Evolutionary conservation across 53 echinoderm and acorn worm species (phyloP).

Genomic region (Henricia sp.): DNA sequence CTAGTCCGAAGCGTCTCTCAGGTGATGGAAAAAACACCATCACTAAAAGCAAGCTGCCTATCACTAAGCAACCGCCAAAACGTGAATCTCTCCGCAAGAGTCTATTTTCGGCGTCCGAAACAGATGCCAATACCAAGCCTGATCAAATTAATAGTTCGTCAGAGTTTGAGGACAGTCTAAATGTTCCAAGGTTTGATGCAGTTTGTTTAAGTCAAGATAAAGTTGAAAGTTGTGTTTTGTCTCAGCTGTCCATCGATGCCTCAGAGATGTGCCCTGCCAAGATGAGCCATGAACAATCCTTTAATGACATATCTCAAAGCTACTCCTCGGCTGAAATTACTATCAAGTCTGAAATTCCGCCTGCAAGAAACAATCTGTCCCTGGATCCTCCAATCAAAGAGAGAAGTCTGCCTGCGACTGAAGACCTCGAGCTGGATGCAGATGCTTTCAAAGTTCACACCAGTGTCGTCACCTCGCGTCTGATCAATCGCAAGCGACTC

Average conservation of each 20-base stretch:
- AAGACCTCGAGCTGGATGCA: conserved; percentile 1
- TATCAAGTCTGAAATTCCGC: conserved; percentile 2
- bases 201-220: background rate
- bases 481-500: conserved; percentile 33
- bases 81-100: conserved; percentile 21
- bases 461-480: conserved; percentile 45
- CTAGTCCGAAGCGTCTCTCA: conserved; percentile 39
- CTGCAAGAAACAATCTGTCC: background rate
- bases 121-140: background rate
- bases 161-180: conserved; percentile 53
- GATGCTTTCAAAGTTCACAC: conserved; percentile 61
- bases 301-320: too few relatives aligned
- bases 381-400: background rate
- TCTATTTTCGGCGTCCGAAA: conserved; percentile 5
- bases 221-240: background rate
- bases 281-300: background rate
- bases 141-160: background rate
- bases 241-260: background rate
- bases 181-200: background rate
- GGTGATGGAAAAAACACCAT: conserved; percentile 49
- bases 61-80: conserved; percentile 1
- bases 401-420: background rate
- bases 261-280: background rate
- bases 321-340: background rate
- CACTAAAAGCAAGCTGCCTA: conserved; percentile 52